Evolutionary conservation across 2,113 vertebrate species (phyloP).

Genomic region (Plestiodon gilberti): DNA sequence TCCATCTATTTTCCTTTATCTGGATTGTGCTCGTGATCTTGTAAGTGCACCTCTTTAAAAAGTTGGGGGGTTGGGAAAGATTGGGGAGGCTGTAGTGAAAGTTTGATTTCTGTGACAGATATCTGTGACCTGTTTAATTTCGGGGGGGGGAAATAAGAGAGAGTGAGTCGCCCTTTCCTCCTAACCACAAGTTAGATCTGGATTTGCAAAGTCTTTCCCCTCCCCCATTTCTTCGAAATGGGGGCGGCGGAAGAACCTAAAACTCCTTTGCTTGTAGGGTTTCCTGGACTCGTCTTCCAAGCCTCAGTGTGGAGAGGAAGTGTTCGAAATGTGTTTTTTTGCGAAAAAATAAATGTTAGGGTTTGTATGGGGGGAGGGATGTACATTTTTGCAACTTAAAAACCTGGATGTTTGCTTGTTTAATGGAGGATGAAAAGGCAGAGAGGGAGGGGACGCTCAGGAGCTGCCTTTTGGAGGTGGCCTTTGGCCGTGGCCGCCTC

Average conservation of each 20-base stretch:
- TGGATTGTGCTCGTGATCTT: neutral
- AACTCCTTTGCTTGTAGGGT: neutral
- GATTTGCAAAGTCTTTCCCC: neutral
- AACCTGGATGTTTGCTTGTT: neutral
- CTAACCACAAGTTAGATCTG: neutral
- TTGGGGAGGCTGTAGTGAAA: neutral
- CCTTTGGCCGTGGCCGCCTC: neutral
- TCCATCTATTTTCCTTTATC: neutral
- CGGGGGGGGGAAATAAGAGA: no score
- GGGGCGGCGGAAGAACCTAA: neutral
- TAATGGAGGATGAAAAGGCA: neutral
- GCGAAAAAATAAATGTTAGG: neutral
- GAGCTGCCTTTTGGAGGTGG: neutral
- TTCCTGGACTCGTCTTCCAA: no score
- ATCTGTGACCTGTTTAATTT: neutral
- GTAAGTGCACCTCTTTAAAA: conserved; percentile 8
- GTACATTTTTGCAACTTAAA: neutral
- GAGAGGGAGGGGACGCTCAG: neutral
- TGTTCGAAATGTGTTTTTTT: no score
- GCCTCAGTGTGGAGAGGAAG: neutral
- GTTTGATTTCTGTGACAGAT: neutral
- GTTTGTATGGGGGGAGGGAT: neutral
- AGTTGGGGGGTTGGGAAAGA: neutral
- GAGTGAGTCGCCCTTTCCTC: neutral
- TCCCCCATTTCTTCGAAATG: neutral